Percentiles rank a stretch among this genome's conserved stretches.
Conservation (phyloP, 2,888 invertebrate species). For the Leptinotarsa rubiginosa region DNA sequence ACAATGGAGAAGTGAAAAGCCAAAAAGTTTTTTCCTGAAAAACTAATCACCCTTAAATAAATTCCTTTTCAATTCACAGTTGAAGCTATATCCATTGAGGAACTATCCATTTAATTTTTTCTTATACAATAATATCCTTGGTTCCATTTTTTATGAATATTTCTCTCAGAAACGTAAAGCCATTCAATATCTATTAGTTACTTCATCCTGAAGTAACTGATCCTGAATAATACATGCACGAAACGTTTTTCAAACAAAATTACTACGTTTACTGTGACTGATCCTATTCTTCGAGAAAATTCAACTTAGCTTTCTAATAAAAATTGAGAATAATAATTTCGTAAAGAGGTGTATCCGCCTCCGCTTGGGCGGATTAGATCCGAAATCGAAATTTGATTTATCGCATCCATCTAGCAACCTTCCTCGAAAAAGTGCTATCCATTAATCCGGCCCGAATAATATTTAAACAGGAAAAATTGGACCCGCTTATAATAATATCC, state of each 20-base stretch:
- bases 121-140: too few relatives aligned
- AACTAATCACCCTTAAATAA: too few relatives aligned
- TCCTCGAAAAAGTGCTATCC: slow-evolving; percentile 40
- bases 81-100: too few relatives aligned
- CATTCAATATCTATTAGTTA: too few relatives aligned
- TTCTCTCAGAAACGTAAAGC: too few relatives aligned
- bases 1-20: too few relatives aligned
- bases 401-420: slow-evolving; percentile 25
- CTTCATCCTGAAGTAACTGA: too few relatives aligned
- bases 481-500: slow-evolving; percentile 57
- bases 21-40: too few relatives aligned
- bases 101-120: too few relatives aligned
- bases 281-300: neutral
- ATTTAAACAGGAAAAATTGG: slow-evolving; percentile 36
- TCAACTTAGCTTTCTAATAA: neutral
- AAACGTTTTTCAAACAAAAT: neutral
- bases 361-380: slow-evolving; percentile 40
- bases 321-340: slow-evolving; percentile 3
- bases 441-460: slow-evolving; percentile 34
- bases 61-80: too few relatives aligned
- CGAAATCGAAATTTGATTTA: slow-evolving; percentile 47
- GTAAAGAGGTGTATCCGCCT: slow-evolving; percentile 16
- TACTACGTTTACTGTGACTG: neutral
- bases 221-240: too few relatives aligned
- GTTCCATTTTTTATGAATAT: too few relatives aligned